phyloP scores from a whole-genome alignment of 2,888 invertebrate genomes.

The Hypomecis atomaria region DNA sequence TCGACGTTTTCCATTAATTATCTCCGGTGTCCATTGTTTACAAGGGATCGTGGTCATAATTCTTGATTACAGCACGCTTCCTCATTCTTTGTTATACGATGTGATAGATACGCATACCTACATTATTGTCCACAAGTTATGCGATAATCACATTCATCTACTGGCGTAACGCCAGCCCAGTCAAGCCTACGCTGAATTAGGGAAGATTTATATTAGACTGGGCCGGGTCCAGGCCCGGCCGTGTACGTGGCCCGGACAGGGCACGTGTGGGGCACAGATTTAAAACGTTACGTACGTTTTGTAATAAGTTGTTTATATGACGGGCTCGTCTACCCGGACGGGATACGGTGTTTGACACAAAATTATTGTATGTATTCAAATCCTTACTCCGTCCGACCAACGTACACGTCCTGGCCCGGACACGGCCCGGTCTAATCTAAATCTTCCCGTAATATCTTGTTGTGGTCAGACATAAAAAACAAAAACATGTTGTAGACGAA shows the following conservation, averaged over 20 bases:
- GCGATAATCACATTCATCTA: slow-evolving; percentile 13
- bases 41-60: background rate
- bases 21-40: background rate
- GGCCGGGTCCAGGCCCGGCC: no score
- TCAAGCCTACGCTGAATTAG: slow-evolving; percentile 11
- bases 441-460: slow-evolving; percentile 7
- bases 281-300: no score
- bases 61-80: slow-evolving; percentile 17
- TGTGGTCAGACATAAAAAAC: slow-evolving; percentile 14
- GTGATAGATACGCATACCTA: slow-evolving; percentile 13
- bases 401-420: no score
- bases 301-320: no score
- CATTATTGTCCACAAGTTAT: slow-evolving; percentile 15
- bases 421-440: no score
- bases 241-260: no score
- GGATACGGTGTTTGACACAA: no score
- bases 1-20: background rate
- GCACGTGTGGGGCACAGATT: no score
- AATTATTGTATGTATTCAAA: no score
- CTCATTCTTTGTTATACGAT: slow-evolving; percentile 10
- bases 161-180: slow-evolving; percentile 23
- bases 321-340: no score
- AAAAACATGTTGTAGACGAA: background rate
- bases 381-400: no score
- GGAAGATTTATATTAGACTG: no score